A percentile compares a stretch with the other conserved stretches of the same genome.
Evolutionary conservation across 2,888 invertebrate genomes (phyloP).

Genomic region (Apamea monoglypha): DNA sequence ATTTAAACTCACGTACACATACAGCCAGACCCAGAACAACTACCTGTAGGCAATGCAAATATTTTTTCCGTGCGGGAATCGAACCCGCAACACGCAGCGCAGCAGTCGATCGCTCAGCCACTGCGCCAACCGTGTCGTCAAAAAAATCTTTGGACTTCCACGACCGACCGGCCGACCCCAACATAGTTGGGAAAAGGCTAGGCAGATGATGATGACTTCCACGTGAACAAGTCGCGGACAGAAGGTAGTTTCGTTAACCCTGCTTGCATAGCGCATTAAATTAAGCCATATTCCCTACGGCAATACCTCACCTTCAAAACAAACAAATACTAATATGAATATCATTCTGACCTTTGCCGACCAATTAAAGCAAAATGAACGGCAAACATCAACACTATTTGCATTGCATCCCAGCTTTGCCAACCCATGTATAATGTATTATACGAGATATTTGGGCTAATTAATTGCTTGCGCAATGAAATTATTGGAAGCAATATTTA

Average conservation of each 20-base stretch:
- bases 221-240: not conserved
- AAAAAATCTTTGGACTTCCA: not conserved
- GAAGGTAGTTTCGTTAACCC: not conserved
- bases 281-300: not conserved
- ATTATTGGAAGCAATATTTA: constrained; percentile 22
- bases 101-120: too few relatives aligned
- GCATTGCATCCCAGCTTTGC: constrained; percentile 51
- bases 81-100: too few relatives aligned
- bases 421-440: constrained; percentile 20
- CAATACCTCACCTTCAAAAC: not conserved
- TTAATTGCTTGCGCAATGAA: constrained; percentile 20
- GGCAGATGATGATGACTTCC: too few relatives aligned
- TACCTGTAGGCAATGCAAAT: too few relatives aligned
- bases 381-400: constrained; percentile 47
- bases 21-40: too few relatives aligned
- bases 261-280: not conserved
- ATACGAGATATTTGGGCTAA: constrained; percentile 11
- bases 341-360: constrained; percentile 46
- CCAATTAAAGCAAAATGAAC: constrained; percentile 52
- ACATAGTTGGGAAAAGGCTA: too few relatives aligned
- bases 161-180: too few relatives aligned
- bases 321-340: constrained; percentile 23
- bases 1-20: too few relatives aligned
- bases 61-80: too few relatives aligned
- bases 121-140: too few relatives aligned